These are phyloP conservation scores for Corythornis vintsioides DNA, from an alignment of 2,113 vertebrate genomes.

Conservation along the genomic window DNA sequence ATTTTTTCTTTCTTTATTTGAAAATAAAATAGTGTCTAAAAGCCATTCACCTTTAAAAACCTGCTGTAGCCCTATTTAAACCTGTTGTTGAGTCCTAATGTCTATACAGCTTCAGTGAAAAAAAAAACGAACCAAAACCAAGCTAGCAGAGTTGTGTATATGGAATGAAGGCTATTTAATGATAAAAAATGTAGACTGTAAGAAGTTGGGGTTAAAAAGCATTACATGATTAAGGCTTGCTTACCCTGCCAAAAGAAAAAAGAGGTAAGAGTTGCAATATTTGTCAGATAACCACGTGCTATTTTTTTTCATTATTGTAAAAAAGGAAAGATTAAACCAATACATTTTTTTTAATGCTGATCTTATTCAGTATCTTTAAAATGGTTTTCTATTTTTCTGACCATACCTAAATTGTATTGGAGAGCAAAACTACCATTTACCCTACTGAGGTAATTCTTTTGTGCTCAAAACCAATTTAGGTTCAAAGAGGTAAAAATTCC, in stretches of 20 bases:
- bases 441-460: background rate
- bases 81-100: background rate
- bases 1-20: background rate
- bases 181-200: background rate
- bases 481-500: background rate
- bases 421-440: background rate
- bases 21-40: background rate
- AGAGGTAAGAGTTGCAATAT: background rate
- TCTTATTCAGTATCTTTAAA: background rate
- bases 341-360: background rate
- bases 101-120: background rate
- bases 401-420: background rate
- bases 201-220: background rate
- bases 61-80: background rate
- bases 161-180: background rate
- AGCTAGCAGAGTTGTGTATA: background rate
- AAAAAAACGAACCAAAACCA: background rate
- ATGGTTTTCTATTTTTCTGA: conserved; percentile 4
- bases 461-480: background rate
- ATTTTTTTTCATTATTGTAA: background rate
- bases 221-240: background rate
- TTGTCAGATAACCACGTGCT: background rate
- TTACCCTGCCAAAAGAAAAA: background rate
- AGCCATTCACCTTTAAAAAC: background rate
- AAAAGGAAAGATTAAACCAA: background rate